Evolutionary conservation across 2,113 vertebrate species (phyloP), one percentile per base, ranked within the genome.

Genomic region (Picathartes gymnocephalus): DNA sequence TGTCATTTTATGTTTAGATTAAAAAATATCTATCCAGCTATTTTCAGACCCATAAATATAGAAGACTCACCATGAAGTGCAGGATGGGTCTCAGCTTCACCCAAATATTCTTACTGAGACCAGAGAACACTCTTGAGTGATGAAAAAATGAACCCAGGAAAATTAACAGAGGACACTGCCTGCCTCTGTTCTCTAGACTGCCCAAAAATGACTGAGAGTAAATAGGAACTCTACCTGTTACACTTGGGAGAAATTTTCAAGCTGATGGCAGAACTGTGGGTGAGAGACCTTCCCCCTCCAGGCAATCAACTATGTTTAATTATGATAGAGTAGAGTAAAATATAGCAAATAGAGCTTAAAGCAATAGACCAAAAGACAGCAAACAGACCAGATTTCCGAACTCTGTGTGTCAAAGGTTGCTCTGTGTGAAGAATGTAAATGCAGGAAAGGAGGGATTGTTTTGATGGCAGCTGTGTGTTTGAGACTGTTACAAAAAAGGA

Each of bases 401-500:
- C 17, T 22, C 42, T 2, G 0, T 40, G 19, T 57, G 66, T 47
- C 74, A 83, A 83, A 70, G 21, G 54, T 62, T 93, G 72, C 45
- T 57, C 64, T 45, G 64, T 53, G 68, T 61, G 68, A 86, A 80
- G 68, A 91, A 65, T 57, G 68, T 8, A 65, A 95, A 81, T 53
- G 79, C 81, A 92, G 92, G 62, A 80, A 92, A 94, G 81, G 45
- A 72, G 80, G 73, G 86, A 94, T 71, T 88, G 76, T 90, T 92
- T 83, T 70, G 88, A 68, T 81, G 79, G 74, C 95, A 93, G 92
- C 86, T 95, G 71, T 85, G 71, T 61, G 53, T 60, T 93, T 82
- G 74, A 95, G 79, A 69, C 74, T 91, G 87, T 48, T 94, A 87
- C n/a, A 87, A 90, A 95, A 96, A 96, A 95, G 93, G 92, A 95